Base-by-base conservation (phyloP, 2,888 invertebrate species). In the Altica lythri region DNA sequence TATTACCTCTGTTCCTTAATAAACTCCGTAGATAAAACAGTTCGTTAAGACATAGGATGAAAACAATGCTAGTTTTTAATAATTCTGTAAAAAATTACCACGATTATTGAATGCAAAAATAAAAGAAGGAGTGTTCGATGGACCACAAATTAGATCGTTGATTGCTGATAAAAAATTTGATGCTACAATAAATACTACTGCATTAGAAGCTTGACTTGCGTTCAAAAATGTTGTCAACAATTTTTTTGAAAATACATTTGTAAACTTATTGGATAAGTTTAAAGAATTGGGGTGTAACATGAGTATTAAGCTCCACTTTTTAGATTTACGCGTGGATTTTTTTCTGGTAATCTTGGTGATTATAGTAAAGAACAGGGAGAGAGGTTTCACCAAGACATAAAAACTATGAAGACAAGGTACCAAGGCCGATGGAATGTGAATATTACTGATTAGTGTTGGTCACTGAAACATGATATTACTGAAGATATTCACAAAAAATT, bases 361-460 rank as follows among this genome's bases (percentile, higher is more conserved):
- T 61, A 65, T 22, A 71, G 70, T 55, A 71, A 72, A 50, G 70
- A 73, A 50, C 73, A 73, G 27, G 68, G 70, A 18, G 72, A 74
- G 62, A 53, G 72, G 18, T 73, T 74, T 52, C 73, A 74, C 57
- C 72, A 72, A 53, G 72, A 73, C 46, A 67, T 72, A 30, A 62
- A 57, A 30, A 58, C 55, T 10, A 70, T 72, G 60, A 71, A 74
- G 57, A 58, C 59, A 25, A 60, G 68, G 8, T 71, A 72, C 54
- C 70, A 72, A 61, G 69, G 69, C 10, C 8, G 12, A 13, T 34
- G 16, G 16, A 13, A 14, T 13, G 14, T 34, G 4, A 13, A 10
- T 2, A 16, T 16, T 12, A 14, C 34, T 6, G 34, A 34, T 14
- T 34, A 34, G 3, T 16, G 3, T 34, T 34, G 34, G 34, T 13